A percentile compares a stretch with the other conserved stretches of the same genome.
These are phyloP conservation scores for Junco hyemalis DNA, from an alignment of 2,113 vertebrate species.

Conservation along the genomic window DNA sequence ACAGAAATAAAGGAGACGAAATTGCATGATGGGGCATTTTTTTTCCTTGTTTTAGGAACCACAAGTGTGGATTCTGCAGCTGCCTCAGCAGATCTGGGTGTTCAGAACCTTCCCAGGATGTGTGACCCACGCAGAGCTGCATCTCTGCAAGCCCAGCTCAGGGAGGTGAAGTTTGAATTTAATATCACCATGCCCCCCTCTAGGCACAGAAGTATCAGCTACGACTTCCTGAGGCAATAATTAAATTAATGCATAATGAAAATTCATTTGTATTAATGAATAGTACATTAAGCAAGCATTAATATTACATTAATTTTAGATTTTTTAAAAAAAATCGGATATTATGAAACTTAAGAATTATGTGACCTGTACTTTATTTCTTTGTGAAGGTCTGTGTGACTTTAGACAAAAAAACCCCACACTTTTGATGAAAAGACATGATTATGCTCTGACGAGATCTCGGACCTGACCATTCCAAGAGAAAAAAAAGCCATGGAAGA, in stretches of 20 bases:
- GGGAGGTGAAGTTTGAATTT: neutral
- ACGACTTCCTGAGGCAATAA: neutral
- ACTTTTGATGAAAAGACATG: neutral
- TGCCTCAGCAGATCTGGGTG: neutral
- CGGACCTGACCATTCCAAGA: neutral
- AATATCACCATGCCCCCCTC: neutral
- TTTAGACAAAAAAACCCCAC: neutral
- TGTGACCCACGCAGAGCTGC: neutral
- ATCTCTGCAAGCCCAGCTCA: neutral
- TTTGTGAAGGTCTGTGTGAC: neutral
- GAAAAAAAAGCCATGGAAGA: neutral
- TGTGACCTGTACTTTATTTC: neutral
- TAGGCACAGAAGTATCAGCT: neutral
- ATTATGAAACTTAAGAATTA: neutral
- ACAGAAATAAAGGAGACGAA: neutral
- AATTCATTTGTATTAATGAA: constrained; percentile 57
- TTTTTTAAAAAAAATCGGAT: neutral
- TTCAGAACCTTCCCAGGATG: neutral
- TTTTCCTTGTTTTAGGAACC: neutral
- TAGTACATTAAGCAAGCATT: neutral
- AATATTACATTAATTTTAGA: constrained; percentile 12
- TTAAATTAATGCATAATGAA: constrained; percentile 36
- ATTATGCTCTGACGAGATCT: neutral
- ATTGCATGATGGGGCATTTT: neutral
- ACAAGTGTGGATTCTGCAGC: neutral